Percentiles rank a stretch among this genome's conserved stretches.
Conservation (phyloP, 2,113 vertebrate genomes). For the Vombatus ursinus region DNA sequence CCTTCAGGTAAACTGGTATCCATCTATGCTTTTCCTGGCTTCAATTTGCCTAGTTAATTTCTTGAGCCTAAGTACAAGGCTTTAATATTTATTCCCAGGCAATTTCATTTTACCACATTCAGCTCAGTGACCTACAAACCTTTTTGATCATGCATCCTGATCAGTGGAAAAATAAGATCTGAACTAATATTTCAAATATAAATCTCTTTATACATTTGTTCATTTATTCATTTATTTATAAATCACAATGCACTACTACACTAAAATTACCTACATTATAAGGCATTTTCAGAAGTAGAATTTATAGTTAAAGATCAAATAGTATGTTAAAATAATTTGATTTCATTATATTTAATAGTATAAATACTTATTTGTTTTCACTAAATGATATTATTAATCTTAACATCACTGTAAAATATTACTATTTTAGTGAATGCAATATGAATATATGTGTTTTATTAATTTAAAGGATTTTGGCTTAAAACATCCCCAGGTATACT, state of each 20-base stretch:
- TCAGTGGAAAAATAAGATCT: not conserved
- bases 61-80: not conserved
- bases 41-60: not conserved
- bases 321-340: not conserved
- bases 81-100: not conserved
- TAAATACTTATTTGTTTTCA: not conserved
- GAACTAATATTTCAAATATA: not conserved
- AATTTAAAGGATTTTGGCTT: not conserved
- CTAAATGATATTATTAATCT: not conserved
- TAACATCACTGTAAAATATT: not conserved
- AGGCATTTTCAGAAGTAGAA: not conserved
- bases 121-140: not conserved
- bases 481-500: not conserved
- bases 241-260: not conserved
- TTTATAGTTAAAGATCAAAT: not conserved
- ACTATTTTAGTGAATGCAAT: not conserved
- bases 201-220: not conserved
- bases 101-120: not conserved
- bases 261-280: not conserved
- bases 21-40: not conserved
- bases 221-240: not conserved
- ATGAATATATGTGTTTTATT: not conserved
- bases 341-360: not conserved
- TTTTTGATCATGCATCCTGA: not conserved
- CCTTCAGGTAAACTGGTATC: not conserved